Evolutionary conservation across 2,888 invertebrate species (phyloP).

Genomic region (Eristalis intricaria): DNA sequence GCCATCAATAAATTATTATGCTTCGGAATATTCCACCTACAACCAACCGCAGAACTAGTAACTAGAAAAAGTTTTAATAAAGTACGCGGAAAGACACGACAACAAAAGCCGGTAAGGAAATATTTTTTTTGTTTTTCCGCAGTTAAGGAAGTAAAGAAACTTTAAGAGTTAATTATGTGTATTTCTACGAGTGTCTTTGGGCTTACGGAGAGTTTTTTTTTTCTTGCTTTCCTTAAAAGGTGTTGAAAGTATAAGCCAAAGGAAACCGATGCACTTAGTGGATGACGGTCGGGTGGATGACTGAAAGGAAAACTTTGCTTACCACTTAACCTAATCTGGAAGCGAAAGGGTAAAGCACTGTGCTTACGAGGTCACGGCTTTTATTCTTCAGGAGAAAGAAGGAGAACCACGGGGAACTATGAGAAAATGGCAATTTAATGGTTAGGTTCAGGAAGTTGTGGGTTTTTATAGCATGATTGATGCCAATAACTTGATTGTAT

Average conservation of each 20-base stretch:
- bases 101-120: not conserved
- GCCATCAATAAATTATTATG: too few species aligned
- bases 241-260: not conserved
- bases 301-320: not conserved
- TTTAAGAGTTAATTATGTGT: not conserved
- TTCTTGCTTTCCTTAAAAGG: not conserved
- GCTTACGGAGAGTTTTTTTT: not conserved
- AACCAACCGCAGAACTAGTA: too few species aligned
- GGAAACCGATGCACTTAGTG: not conserved
- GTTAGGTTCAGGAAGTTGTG: too few species aligned
- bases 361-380: too few species aligned
- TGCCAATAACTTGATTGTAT: too few species aligned
- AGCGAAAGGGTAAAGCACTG: not conserved
- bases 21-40: too few species aligned
- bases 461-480: too few species aligned
- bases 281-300: not conserved
- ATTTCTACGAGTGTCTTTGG: not conserved
- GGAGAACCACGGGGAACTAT: too few species aligned
- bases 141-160: not conserved
- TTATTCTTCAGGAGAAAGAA: too few species aligned
- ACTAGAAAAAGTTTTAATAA: too few species aligned
- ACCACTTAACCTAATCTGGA: not conserved
- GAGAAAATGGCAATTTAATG: too few species aligned
- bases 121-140: not conserved
- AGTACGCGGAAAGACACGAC: not conserved